phyloP scores from a whole-genome alignment of 2,113 vertebrate species.

The Serilophus lunatus region DNA sequence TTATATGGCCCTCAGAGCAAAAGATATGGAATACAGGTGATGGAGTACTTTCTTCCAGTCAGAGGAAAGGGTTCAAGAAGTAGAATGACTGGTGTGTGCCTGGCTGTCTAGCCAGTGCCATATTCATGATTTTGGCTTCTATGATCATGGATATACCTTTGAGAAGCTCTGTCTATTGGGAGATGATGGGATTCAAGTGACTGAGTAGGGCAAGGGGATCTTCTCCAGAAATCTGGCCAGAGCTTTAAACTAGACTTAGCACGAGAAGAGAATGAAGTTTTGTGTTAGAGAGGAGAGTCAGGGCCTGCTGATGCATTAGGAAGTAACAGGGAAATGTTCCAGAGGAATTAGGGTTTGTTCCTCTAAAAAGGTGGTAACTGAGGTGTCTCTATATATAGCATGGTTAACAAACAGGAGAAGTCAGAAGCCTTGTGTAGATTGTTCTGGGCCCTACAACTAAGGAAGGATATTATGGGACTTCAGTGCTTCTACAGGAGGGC shows the following conservation, averaged over 20 bases:
- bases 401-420: too few relatives aligned
- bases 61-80: neutral
- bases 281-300: neutral
- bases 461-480: too few relatives aligned
- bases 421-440: too few relatives aligned
- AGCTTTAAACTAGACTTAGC: neutral
- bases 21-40: neutral
- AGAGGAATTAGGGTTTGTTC: neutral
- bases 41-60: neutral
- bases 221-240: neutral
- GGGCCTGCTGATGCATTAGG: neutral
- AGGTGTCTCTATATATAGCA: too few relatives aligned
- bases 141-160: neutral
- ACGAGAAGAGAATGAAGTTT: neutral
- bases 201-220: neutral
- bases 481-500: neutral
- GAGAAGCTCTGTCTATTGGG: neutral
- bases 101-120: neutral
- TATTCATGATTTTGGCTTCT: neutral
- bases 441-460: neutral
- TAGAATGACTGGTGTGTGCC: neutral
- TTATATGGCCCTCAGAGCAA: neutral
- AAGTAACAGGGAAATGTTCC: neutral
- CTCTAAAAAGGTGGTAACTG: neutral
- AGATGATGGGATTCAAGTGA: neutral